A percentile compares a stretch with the other conserved stretches of the same genome.
These are phyloP conservation scores for Acrocephalus arundinaceus DNA, from an alignment of 2,113 vertebrate species.

Conservation along the genomic window DNA sequence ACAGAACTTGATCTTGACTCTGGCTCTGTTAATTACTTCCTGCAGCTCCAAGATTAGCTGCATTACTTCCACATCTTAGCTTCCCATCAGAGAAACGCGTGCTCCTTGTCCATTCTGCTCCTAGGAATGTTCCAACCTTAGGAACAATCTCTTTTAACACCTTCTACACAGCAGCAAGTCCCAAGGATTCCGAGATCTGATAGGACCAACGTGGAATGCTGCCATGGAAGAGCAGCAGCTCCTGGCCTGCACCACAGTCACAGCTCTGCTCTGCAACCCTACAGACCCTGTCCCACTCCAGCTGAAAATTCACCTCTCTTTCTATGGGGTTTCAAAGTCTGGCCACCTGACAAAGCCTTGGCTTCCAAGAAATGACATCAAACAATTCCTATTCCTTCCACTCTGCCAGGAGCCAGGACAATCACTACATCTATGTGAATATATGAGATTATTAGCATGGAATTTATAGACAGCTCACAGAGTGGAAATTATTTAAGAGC, in stretches of 20 bases:
- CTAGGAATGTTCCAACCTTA: background rate
- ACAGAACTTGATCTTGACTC: background rate
- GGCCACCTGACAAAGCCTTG: background rate
- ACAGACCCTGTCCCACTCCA: background rate
- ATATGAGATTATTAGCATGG: background rate
- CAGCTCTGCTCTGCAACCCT: background rate
- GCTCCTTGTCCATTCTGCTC: background rate
- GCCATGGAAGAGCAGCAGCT: background rate
- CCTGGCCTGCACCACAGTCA: background rate
- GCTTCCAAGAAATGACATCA: background rate
- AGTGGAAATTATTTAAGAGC: background rate
- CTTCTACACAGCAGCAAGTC: background rate
- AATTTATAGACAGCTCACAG: background rate
- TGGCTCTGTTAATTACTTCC: background rate
- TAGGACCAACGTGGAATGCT: rapidly evolving
- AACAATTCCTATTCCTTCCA: background rate
- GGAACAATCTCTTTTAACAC: background rate
- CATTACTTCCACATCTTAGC: background rate
- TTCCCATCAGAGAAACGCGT: background rate
- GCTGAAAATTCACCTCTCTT: background rate
- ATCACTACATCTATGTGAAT: background rate
- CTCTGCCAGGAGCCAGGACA: background rate
- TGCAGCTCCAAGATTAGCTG: background rate
- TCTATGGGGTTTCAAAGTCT: background rate
- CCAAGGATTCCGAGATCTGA: background rate